Evolutionary conservation across 2,888 invertebrate species (phyloP).

Genomic region (Epinotia ramella): DNA sequence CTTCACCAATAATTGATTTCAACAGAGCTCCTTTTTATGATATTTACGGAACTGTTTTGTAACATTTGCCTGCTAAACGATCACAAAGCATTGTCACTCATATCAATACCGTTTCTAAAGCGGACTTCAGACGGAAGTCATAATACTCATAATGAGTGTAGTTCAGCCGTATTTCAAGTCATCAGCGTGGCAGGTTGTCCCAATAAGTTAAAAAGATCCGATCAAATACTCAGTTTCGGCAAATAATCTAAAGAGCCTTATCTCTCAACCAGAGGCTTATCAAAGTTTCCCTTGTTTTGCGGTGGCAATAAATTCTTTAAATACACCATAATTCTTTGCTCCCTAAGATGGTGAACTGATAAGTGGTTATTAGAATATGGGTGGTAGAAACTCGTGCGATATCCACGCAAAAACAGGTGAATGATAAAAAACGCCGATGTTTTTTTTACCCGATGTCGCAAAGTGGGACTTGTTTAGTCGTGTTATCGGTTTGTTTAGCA

Average conservation of each 20-base stretch:
- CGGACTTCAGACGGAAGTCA: neutral
- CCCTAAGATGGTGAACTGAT: constrained; percentile 74
- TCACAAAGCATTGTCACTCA: neutral
- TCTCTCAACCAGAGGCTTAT: constrained; percentile 76
- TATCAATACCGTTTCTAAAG: neutral
- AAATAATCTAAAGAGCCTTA: constrained; percentile 65
- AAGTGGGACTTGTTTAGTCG: constrained; percentile 65
- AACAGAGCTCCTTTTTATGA: neutral
- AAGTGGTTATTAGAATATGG: constrained; percentile 81
- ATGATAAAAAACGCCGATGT: constrained; percentile 64
- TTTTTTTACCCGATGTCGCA: constrained; percentile 68
- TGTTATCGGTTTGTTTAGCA: constrained; percentile 76
- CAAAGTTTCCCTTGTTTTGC: constrained; percentile 74
- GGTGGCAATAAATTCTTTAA: constrained; percentile 80
- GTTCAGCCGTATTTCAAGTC: constrained; percentile 32
- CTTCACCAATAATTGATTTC: neutral
- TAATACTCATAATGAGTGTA: neutral
- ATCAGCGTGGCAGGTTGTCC: constrained; percentile 23
- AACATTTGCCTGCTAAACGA: neutral
- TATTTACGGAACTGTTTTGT: neutral
- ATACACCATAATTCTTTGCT: constrained; percentile 82
- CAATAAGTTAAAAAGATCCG: constrained; percentile 41
- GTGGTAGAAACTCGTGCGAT: constrained; percentile 75
- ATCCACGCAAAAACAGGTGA: constrained; percentile 71
- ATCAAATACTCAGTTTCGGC: constrained; percentile 61